Conservation (phyloP, 2,888 invertebrate species). For the Icerya purchasi region DNA sequence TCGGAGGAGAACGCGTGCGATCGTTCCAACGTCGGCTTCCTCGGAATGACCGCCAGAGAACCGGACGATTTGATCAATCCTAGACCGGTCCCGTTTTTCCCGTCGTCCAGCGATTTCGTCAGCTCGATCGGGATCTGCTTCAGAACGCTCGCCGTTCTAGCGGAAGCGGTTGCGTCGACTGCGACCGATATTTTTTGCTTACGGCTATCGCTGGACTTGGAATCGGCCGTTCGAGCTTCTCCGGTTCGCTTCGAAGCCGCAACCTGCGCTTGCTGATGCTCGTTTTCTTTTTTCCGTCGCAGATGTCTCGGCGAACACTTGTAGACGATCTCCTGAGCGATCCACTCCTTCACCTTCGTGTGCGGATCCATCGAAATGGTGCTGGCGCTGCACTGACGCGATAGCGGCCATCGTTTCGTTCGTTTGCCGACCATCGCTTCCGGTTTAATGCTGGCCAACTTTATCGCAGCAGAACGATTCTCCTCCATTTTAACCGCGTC, state of each 20-base stretch:
- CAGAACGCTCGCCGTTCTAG: conserved; percentile 46
- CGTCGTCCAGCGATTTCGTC: conserved; percentile 28
- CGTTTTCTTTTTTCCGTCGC: conserved; percentile 10
- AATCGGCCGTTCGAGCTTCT: not conserved
- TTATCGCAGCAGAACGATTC: conserved; percentile 18
- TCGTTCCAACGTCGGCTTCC: conserved; percentile 16
- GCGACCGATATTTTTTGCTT: conserved; percentile 39
- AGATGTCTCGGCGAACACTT: conserved; percentile 45
- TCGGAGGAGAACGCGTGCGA: conserved; percentile 17
- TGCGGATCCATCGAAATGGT: conserved; percentile 54
- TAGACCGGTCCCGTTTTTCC: conserved; percentile 10
- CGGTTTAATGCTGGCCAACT: conserved; percentile 31
- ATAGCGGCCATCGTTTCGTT: conserved; percentile 33
- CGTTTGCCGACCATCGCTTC: conserved; percentile 26
- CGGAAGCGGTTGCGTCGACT: conserved; percentile 54
- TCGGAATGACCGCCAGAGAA: conserved; percentile 16
- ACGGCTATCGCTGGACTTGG: not conserved
- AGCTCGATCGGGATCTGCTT: conserved; percentile 57
- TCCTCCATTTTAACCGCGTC: not conserved
- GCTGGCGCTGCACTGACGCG: conserved; percentile 28
- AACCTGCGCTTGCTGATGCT: conserved; percentile 8
- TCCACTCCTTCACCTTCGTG: conserved; percentile 71
- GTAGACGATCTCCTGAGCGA: conserved; percentile 52
- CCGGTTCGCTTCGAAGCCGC: not conserved
- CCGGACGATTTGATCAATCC: conserved; percentile 14